Evolutionary conservation across 2,113 vertebrate species (phyloP).

Genomic region (Tylochromis polylepis): DNA sequence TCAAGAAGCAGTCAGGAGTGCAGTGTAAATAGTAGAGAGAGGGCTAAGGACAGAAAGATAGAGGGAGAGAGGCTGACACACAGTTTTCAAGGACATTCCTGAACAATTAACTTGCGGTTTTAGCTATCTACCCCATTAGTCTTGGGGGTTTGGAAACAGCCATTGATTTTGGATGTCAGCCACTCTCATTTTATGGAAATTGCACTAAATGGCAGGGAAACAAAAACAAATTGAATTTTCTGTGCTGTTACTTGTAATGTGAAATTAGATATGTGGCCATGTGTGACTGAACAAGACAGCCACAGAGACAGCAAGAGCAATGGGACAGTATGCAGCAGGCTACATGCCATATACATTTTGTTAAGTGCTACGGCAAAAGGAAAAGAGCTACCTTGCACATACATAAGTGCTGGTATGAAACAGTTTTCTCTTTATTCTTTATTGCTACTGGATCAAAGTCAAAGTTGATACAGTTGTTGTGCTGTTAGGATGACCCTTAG

Average conservation of each 20-base stretch:
- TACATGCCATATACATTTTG: slow-evolving; percentile 7
- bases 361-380: slow-evolving; percentile 7
- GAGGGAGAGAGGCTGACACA: slow-evolving; percentile 24
- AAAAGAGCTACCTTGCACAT: not conserved
- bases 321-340: slow-evolving; percentile 14
- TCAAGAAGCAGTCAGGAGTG: slow-evolving; percentile 35
- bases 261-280: slow-evolving; percentile 68
- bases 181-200: slow-evolving; percentile 74
- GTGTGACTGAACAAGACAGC: slow-evolving; percentile 55
- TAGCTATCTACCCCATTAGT: slow-evolving; percentile 67
- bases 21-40: slow-evolving; percentile 22
- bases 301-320: slow-evolving; percentile 34
- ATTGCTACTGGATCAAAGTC: not conserved
- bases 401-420: not conserved
- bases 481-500: accelerated
- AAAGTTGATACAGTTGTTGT: not conserved
- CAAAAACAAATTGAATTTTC: slow-evolving; percentile 69
- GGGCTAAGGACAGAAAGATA: not conserved
- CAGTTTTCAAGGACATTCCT: slow-evolving; percentile 67
- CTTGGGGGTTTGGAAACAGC: slow-evolving; percentile 56
- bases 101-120: slow-evolving; percentile 69
- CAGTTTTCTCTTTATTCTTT: not conserved
- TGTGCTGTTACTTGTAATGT: slow-evolving; percentile 68
- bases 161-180: slow-evolving; percentile 73
- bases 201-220: slow-evolving; percentile 69